Evolutionary conservation across 92 coral and sea anemone species (phyloP), one percentile per base, ranked within the genome.

Genomic region (Nematostella vectensis): DNA sequence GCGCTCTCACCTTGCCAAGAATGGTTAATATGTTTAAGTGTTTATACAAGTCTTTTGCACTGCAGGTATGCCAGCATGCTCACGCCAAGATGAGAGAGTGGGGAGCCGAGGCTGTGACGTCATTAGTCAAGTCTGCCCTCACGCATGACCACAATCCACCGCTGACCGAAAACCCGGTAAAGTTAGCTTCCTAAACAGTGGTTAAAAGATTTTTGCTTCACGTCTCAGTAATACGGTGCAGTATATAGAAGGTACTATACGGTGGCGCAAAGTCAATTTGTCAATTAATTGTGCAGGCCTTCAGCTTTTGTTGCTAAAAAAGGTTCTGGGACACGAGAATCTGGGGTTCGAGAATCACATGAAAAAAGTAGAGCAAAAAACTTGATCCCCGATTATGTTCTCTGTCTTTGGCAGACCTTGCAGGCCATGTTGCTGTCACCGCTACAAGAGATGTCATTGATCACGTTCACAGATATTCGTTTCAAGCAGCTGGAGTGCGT

Each of bases 101-200:
- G 89, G 99, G 99, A 15, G 99, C 99, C 8, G 99, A 93, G 48
- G 95, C 94, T 17, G 93, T 93, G 85, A 93, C 99, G 55, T 71
- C 93, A 68, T 58, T 93, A 55, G 96, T 93, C 27, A 85, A 94
- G 25, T 76, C 95, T 30, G 99, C 99, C 26, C 78, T 93, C 69
- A 82, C 80, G 58, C 78, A 71, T 52, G 88, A 85, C 55, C 95
- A 93, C 47, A 69, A 72, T 52, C 99, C 96, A 23, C 96, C 99
- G 11, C 69, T 93, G 29, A 81, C 78, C 12, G 85, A 88, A 48
- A 87, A 93, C 62, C 48, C 79, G 66, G 99, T 93, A 39, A 74
- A 86, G 78, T 33, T 33, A n/a, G n/a, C n/a, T n/a, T 28, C 23
- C n/a, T 0, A 17, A 3, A 0, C 12, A 44, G 22, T 48, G 20